Base-by-base conservation (phyloP, 2,888 invertebrate genomes). In the Stegana nigrithorax region DNA sequence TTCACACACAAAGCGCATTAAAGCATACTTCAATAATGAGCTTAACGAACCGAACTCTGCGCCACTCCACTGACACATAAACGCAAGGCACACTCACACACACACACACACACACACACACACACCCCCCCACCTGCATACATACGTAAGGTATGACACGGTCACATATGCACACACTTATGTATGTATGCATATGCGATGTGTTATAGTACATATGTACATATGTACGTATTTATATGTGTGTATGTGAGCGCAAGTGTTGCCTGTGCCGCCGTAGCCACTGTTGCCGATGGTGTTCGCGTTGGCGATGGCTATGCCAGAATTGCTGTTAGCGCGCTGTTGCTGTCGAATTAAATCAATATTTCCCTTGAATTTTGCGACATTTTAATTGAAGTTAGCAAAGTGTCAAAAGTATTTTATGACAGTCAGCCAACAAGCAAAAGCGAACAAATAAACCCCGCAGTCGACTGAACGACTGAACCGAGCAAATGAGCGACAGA, bases 1-100 rank as follows among this genome's bases (percentile, higher is more conserved):
- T 74, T 73, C 74, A 73, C 73, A 72, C 68, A 65, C 59, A 65
- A 53, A 66, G 62, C 62, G 63, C 61, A 55, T 59, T n/a, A 55
- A 62, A 66, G 29, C 57, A 66, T 59, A 42, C 27, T 17, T 42
- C 57, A 62, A 57, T 44, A 59, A 60, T 45, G 45, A 45, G 21
- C 45, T 23, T 36, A 55, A 32, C n/a, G 36, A 21, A 45, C 10
- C 12, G 23, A 45, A 45, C 55, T 55, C 25, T n/a, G n/a, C n/a
- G n/a, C n/a, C 10, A 26, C 51, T 14, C 51, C 55, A 36, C 19
- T 25, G 32, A 23, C 55, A 36, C 45, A 55, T 12, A 55, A 14
- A 26, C 26, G 6, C 2, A 45, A 45, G 17, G 21, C 10, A 45
- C 12, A 17, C 12, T 10, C 7, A 47, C 5, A 53, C 53, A 17